Evolutionary conservation across 30 jellyfish, hydroid and myxozoan species (phyloP).

Genomic region (Turritopsis dohrnii): DNA sequence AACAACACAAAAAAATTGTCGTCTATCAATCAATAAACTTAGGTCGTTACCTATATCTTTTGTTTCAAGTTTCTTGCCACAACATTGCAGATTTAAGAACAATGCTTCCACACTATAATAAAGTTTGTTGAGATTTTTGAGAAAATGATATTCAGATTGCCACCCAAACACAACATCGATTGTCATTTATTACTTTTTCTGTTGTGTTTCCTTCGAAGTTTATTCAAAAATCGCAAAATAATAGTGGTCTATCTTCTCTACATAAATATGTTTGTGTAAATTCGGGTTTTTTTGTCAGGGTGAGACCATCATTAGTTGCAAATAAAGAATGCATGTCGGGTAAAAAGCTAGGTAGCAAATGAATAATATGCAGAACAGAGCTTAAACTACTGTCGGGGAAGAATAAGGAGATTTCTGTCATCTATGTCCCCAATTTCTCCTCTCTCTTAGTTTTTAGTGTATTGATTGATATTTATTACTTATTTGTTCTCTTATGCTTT

Average conservation of each 20-base stretch:
- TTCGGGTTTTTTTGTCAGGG: neutral
- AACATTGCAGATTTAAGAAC: neutral
- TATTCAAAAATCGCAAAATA: neutral
- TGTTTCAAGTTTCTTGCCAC: neutral
- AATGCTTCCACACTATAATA: neutral
- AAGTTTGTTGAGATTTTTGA: neutral
- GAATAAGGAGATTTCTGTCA: neutral
- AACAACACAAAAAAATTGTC: no score
- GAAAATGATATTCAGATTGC: neutral
- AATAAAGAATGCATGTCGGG: neutral
- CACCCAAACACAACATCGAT: neutral
- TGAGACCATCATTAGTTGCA: neutral
- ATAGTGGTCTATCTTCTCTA: neutral
- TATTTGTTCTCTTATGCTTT: no score
- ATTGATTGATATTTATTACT: no score
- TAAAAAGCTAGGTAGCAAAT: neutral
- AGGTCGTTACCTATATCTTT: neutral
- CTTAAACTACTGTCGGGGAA: neutral
- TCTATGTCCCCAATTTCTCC: neutral
- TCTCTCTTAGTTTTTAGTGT: neutral
- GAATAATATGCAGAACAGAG: neutral
- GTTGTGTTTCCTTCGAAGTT: neutral
- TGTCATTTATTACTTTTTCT: neutral
- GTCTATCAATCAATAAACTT: no score
- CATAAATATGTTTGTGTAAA: neutral